Conservation (phyloP, 2,888 invertebrate species). For the Eumacrocentrus americanus region DNA sequence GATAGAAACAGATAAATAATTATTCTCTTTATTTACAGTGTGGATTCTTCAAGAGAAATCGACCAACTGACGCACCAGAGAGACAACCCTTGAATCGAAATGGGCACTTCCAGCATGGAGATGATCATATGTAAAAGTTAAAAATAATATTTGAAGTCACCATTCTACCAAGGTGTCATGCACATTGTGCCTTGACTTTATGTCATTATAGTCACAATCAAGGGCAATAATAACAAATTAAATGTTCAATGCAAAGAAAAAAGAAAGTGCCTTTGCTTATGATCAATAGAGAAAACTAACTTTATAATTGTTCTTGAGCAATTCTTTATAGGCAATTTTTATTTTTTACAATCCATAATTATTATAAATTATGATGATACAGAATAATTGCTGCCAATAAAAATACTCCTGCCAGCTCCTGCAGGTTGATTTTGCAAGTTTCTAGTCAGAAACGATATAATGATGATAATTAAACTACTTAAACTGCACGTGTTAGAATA, state of each 20-base stretch:
- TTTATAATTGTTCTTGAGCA: too few species aligned
- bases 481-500: conserved; percentile 15
- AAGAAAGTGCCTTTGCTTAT: too few species aligned
- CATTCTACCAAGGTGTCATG: background rate
- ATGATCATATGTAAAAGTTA: conserved; percentile 45
- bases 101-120: conserved; percentile 62
- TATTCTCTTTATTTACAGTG: conserved; percentile 67
- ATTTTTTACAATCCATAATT: too few species aligned
- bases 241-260: too few species aligned
- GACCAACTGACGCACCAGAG: conserved; percentile 81
- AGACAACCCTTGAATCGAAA: conserved; percentile 83
- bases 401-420: conserved; percentile 56
- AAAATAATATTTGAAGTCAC: background rate
- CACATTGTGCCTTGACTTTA: conserved; percentile 33
- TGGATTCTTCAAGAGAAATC: conserved; percentile 91
- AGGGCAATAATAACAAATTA: background rate
- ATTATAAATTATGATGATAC: background rate
- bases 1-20: background rate
- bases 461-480: conserved; percentile 26
- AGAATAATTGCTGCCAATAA: conserved; percentile 47
- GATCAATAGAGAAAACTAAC: too few species aligned
- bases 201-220: conserved; percentile 15
- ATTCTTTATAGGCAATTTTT: too few species aligned
- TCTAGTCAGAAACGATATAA: conserved; percentile 57
- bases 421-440: conserved; percentile 56